Base-by-base conservation (phyloP, 2,113 vertebrate species). In the Carettochelys insculpta region DNA sequence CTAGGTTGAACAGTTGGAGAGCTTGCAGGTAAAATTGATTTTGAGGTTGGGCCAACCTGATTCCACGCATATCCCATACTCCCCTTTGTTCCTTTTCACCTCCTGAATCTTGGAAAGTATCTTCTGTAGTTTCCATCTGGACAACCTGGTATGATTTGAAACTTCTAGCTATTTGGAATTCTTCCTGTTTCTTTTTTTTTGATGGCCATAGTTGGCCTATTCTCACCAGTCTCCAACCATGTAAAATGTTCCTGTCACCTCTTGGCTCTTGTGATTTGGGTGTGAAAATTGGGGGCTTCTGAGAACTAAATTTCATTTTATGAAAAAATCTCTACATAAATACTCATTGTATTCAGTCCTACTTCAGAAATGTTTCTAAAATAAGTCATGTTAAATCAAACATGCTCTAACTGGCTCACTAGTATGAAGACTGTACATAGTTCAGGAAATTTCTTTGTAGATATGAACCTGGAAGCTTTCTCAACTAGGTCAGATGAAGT, bases 281-380 rank as follows among this genome's bases (percentile, higher is more conserved):
- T 84, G 45, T 76, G 90, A 81, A 89, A 80, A 29, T 45, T 91
- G 61, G 76, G 80, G 79, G 1, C 85, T 93, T 95, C 41, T 56
- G 48, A 85, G 90, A 91, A 65, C 38, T 51, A 48, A 45, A n/a
- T 65, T 65, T 65, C 7, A 53, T 93, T 27, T 82, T 54, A 87
- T 80, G 47, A 90, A 3, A 54, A 78, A 93, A 91, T 16, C 79
- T 24, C 87, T 93, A 91, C 34, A 51, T 88, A 50, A 11, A 9
- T 13, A 1, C 27, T 77, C 80, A 12, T 79, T 89, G 93, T 86
- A 86, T 10, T 61, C 5, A 29, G 52, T 27, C 0, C 61, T n/a
- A 7, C n/a, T 75, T 90, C 82, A 85, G 77, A 50, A 31, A 16
- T 38, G 2, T 53, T 3, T 77, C 88, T 68, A 85, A 82, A 93